Percentiles rank a stretch among this genome's conserved stretches.
These are phyloP conservation scores for Drosophila parvula DNA, from an alignment of 1,140 invertebrate genomes.

Conservation along the genomic window DNA sequence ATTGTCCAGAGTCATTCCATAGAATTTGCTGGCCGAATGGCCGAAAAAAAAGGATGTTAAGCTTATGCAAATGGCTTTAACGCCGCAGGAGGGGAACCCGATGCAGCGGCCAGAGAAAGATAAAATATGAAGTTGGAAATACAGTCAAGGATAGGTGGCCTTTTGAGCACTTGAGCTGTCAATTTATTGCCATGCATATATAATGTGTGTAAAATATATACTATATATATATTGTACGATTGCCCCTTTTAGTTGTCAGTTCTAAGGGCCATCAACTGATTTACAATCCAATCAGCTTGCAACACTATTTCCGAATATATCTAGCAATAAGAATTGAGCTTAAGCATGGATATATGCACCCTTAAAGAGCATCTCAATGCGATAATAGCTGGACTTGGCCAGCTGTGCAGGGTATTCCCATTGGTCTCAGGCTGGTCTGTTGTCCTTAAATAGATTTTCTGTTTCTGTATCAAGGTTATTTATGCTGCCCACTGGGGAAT, in stretches of 20 bases:
- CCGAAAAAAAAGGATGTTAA: slow-evolving; percentile 32
- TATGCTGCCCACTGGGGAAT: slow-evolving; percentile 50
- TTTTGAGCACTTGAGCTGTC: slow-evolving; percentile 10
- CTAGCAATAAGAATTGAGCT: background rate
- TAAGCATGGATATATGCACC: background rate
- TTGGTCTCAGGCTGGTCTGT: slow-evolving; percentile 14
- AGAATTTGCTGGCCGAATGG: slow-evolving; percentile 19
- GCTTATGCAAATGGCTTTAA: slow-evolving; percentile 46
- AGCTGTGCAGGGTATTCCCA: slow-evolving; percentile 10
- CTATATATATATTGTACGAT: background rate
- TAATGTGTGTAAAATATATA: background rate
- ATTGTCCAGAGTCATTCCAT: slow-evolving; percentile 22
- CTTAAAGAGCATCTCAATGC: background rate
- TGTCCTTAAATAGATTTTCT: slow-evolving; percentile 62
- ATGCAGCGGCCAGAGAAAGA: slow-evolving; percentile 8
- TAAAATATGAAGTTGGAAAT: slow-evolving; percentile 38
- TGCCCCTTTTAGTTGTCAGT: background rate
- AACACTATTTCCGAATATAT: background rate
- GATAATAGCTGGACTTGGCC: slow-evolving; percentile 23
- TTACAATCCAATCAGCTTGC: background rate
- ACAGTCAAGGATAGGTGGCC: slow-evolving; percentile 23
- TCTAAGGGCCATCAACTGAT: background rate
- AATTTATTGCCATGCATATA: slow-evolving; percentile 6
- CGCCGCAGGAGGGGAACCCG: slow-evolving; percentile 10
- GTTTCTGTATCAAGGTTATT: slow-evolving; percentile 68